Evolutionary conservation across 2,888 invertebrate genomes (phyloP).

Genomic region (Cerceris ruficornis): DNA sequence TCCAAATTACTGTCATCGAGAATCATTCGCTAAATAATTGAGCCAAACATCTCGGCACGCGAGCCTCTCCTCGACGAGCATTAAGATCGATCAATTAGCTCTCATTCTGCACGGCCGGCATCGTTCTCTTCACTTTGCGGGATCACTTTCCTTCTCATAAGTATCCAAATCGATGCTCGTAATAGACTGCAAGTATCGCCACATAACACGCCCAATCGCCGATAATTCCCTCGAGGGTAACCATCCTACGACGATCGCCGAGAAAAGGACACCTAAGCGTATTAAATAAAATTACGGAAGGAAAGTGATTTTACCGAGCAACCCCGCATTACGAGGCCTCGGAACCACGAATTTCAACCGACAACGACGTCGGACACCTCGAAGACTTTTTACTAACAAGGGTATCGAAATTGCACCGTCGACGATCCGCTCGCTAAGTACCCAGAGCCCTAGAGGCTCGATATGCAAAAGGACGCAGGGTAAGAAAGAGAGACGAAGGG

Average conservation of each 20-base stretch:
- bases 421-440: conserved; percentile 57
- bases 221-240: not conserved
- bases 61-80: conserved; percentile 5
- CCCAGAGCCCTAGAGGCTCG: conserved; percentile 32
- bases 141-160: conserved; percentile 12
- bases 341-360: conserved; percentile 31
- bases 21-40: conserved; percentile 14
- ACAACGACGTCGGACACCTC: conserved; percentile 17
- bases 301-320: conserved; percentile 52
- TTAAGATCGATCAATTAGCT: conserved; percentile 49
- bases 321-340: conserved; percentile 48
- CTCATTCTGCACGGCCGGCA: not conserved
- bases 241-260: not conserved
- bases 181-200: not conserved
- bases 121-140: not conserved
- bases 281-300: conserved; percentile 38
- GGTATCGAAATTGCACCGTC: conserved; percentile 60
- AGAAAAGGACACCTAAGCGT: conserved; percentile 10
- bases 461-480: conserved; percentile 48
- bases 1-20: conserved; percentile 11
- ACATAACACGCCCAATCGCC: conserved; percentile 39
- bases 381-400: conserved; percentile 52
- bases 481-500: too few species aligned
- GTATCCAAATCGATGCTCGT: conserved; percentile 18
- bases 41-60: not conserved